Base-by-base conservation (phyloP, 2,888 invertebrate genomes). In the Thalpophila matura region DNA sequence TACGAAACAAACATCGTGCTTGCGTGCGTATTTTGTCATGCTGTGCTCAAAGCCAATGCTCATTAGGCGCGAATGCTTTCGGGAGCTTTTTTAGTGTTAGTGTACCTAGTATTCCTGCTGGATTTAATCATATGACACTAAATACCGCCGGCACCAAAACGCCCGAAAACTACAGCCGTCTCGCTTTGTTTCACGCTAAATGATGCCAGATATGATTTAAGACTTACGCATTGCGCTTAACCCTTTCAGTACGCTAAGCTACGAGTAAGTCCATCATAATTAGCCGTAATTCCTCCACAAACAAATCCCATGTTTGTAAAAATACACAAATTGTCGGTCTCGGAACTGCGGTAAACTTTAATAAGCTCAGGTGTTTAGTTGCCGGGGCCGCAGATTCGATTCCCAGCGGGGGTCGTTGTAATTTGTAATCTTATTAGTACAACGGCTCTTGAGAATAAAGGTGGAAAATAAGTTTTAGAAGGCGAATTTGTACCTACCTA, bases 331-430 rank as follows among this genome's bases (percentile, higher is more conserved):
- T 45, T 51, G 43, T 60, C 22, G 46, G 49, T 49, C 53, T 58
- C 57, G 73, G 77, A 70, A 75, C 59, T 70, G 65, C 58, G 59
- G 68, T 64, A 74, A 82, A 86, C 79, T 85, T 86, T 83, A 85
- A 86, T 86, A 82, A 83, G 83, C 67, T 81, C 79, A 81, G 84
- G 82, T 83, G 82, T 80, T 81, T 73, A 74, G 56, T 59, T 61
- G 40, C 38, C 54, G 43, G 72, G 71, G 62, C 62, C 53, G 51
- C 65, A 51, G 71, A 71, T 81, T 80, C 79, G 77, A 81, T 74
- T 74, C 83, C 80, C 80, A 62, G 54, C 53, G 80, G 82, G 70
- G 37, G 35, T 33, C 57, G 64, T 69, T 77, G 77, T 81, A 80
- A 81, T 82, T 80, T 79, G 79, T 83, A 82, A 80, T 82, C 80